A percentile compares a stretch with the other conserved stretches of the same genome.
phyloP scores from a whole-genome alignment of 2,113 vertebrate genomes.

The Sakesphorus luctuosus region DNA sequence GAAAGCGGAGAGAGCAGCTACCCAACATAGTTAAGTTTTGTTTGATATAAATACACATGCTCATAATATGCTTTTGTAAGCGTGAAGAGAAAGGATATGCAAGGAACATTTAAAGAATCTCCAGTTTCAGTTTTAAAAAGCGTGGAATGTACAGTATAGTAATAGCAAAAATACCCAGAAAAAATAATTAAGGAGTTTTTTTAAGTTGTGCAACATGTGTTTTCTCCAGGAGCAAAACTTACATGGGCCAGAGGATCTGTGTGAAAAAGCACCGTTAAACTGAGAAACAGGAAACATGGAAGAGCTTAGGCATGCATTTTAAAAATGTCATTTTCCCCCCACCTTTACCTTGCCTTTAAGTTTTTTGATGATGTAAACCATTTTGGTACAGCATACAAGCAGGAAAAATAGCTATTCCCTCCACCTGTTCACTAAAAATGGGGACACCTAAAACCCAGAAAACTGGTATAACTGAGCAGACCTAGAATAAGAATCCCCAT shows the following conservation, averaged over 20 bases:
- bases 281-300: neutral
- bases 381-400: neutral
- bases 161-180: neutral
- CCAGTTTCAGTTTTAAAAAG: neutral
- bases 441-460: neutral
- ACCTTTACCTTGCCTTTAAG: neutral
- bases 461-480: neutral
- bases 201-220: neutral
- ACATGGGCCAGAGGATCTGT: neutral
- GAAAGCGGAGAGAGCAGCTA: neutral
- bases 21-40: neutral
- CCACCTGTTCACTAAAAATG: neutral
- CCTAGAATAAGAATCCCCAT: neutral
- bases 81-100: neutral
- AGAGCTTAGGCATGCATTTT: neutral
- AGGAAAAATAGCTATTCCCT: neutral
- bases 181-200: neutral
- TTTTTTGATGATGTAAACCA: neutral
- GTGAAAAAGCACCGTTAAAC: neutral
- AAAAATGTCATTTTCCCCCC: neutral
- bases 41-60: neutral
- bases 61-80: neutral
- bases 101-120: neutral
- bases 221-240: neutral
- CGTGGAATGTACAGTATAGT: neutral